Base-by-base conservation (phyloP, 1,140 invertebrate genomes). In the Aradophagus sp. region DNA sequence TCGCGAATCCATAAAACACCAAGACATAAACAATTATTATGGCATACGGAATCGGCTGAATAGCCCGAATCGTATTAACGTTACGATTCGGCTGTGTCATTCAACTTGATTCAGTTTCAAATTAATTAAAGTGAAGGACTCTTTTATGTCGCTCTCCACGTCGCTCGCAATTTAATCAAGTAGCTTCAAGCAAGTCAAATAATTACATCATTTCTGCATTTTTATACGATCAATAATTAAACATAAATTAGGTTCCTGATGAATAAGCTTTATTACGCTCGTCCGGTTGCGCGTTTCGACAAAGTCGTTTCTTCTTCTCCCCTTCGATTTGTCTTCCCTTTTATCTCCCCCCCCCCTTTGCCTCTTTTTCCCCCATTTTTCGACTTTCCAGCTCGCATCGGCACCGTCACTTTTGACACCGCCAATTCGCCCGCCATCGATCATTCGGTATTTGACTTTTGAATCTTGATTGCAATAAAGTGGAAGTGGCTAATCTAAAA, bases 121-220 rank as follows among this genome's bases (percentile, higher is more conserved):
- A 72, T 75, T 77, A 73, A 74, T 77, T 75, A 73, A 77, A 72
- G 42, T 69, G 59, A 74, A 68, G 62, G 56, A 66, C 63, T 56
- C 56, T 53, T 63, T 72, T 61, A 56, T 71, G 59, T 61, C 52
- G 45, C 55, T 68, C 59, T 69, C 35, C 50, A 31, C 70, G 42
- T 68, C 29, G 62, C 45, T 59, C 42, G 58, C 58, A 67, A 75
- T 75, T 77, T 73, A 73, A 77, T 74, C 62, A 74, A 74, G 68
- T 63, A 53, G 63, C 72, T 72, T 53, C 65, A 17, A 45, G 44
- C 15, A 61, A 74, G 68, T 74, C 61, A 65, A 74, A 77, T 74
- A 77, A 77, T 74, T 74, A 76, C 69, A 62, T 45, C 62, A 53
- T 53, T 69, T 59, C 53, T 61, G 62, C 68, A 67, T 74, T 70